Evolutionary conservation across 2,888 invertebrate genomes (phyloP).

Genomic region (Perizoma flavofasciatum): DNA sequence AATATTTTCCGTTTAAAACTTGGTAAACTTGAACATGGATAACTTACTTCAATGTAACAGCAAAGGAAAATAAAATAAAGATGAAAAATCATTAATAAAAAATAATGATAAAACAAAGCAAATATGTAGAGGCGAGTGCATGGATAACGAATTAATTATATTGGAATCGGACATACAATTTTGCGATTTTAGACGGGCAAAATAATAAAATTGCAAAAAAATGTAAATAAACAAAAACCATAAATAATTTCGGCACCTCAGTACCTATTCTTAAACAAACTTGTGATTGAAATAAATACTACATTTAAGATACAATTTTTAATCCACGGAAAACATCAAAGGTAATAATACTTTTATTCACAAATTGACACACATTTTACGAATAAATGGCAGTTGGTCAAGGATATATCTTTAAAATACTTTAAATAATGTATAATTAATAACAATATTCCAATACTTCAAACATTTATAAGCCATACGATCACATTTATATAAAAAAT

Average conservation of each 20-base stretch:
- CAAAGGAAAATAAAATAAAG: conserved; percentile 20
- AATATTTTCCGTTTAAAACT: conserved; percentile 19
- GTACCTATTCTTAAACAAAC: conserved; percentile 2
- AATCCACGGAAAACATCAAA: conserved; percentile 61
- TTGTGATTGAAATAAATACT: conserved; percentile 22
- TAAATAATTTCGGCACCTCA: no score
- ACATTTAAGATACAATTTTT: conserved; percentile 46
- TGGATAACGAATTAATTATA: no score
- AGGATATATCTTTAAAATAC: conserved; percentile 40
- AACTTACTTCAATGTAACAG: conserved; percentile 25
- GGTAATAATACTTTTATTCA: conserved; percentile 52
- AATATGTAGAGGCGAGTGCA: neutral
- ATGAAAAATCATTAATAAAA: no score
- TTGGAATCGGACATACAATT: no score
- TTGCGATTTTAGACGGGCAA: no score
- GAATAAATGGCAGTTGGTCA: conserved; percentile 63
- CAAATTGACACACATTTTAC: conserved; percentile 65
- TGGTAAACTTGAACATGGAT: conserved; percentile 21
- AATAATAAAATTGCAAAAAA: no score
- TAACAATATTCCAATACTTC: conserved; percentile 37
- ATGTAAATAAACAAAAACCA: no score
- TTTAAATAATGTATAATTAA: conserved; percentile 31
- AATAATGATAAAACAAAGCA: conserved; percentile 1
- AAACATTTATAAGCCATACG: conserved; percentile 48
- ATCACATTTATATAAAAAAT: conserved; percentile 47